Percentiles rank a stretch among this genome's conserved stretches.
These are phyloP conservation scores for Esox niger DNA, from an alignment of 2,113 vertebrate genomes.

Conservation along the genomic window DNA sequence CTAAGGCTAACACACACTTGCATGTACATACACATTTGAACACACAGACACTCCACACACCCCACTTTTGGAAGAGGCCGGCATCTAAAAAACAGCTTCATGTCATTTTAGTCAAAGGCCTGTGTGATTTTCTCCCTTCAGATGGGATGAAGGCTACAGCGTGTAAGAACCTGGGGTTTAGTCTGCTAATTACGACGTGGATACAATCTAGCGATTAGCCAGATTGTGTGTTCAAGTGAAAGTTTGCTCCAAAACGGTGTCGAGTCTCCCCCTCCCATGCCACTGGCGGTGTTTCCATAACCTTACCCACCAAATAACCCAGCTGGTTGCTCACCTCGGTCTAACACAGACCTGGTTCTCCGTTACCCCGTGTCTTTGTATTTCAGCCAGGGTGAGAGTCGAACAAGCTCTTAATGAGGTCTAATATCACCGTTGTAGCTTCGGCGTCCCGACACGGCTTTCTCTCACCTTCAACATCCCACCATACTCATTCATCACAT, in stretches of 20 bases:
- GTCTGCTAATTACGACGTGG: too few relatives aligned
- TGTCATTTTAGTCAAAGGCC: conserved; percentile 55
- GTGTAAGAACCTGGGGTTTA: not conserved
- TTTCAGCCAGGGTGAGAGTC: not conserved
- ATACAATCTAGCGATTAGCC: too few relatives aligned
- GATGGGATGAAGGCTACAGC: conserved; percentile 40
- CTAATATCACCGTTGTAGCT: not conserved
- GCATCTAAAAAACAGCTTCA: conserved; percentile 56
- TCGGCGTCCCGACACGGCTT: not conserved
- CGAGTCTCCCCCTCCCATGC: too few relatives aligned
- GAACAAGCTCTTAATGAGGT: not conserved
- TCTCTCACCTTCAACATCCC: not conserved
- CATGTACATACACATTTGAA: not conserved
- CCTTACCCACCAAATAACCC: too few relatives aligned
- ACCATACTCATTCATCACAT: not conserved
- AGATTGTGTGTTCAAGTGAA: too few relatives aligned
- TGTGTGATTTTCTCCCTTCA: conserved; percentile 62
- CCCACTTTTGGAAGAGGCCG: conserved; percentile 38
- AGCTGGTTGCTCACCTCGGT: not conserved
- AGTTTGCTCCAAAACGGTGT: too few relatives aligned
- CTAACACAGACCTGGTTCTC: not conserved
- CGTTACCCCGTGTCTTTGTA: not conserved
- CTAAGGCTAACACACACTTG: too few relatives aligned
- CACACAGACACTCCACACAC: not conserved
- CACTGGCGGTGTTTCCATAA: too few relatives aligned